Evolutionary conservation across 1,140 invertebrate species (phyloP).

Genomic region (Drosophila erecta): DNA sequence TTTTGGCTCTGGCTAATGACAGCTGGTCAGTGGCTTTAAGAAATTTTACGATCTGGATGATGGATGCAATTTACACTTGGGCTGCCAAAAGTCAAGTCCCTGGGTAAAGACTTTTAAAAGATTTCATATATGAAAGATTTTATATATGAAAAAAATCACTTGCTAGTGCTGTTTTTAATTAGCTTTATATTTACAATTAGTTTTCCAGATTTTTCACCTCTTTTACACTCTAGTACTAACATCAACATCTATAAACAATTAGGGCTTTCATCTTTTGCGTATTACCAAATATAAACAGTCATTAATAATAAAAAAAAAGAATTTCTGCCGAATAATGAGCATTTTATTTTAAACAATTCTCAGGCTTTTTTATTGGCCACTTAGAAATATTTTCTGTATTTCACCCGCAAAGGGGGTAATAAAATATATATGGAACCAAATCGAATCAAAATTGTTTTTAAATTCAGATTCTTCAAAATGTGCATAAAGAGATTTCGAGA

Average conservation of each 20-base stretch:
- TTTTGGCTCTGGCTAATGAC: constrained; percentile 23
- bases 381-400: neutral
- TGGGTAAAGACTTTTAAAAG: neutral
- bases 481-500: neutral
- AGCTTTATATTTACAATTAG: neutral
- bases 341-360: neutral
- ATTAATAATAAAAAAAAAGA: constrained; percentile 19
- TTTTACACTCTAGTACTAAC: constrained; percentile 1
- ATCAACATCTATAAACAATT: constrained; percentile 33
- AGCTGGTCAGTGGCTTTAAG: constrained; percentile 26
- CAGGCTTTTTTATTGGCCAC: neutral
- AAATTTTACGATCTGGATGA: constrained; percentile 8
- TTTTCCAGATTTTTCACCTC: neutral
- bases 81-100: constrained; percentile 10
- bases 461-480: neutral
- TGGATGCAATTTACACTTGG: constrained; percentile 21
- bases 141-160: neutral
- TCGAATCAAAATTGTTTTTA: neutral
- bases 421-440: neutral
- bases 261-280: constrained; percentile 26
- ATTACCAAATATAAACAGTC: constrained; percentile 2
- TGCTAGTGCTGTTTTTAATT: neutral
- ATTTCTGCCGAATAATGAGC: constrained; percentile 9
- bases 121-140: no score
- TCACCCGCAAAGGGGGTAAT: neutral